Percentiles rank a stretch among this genome's conserved stretches.
Conservation (phyloP, 2,888 invertebrate genomes). For the Synergus laeviventris region DNA sequence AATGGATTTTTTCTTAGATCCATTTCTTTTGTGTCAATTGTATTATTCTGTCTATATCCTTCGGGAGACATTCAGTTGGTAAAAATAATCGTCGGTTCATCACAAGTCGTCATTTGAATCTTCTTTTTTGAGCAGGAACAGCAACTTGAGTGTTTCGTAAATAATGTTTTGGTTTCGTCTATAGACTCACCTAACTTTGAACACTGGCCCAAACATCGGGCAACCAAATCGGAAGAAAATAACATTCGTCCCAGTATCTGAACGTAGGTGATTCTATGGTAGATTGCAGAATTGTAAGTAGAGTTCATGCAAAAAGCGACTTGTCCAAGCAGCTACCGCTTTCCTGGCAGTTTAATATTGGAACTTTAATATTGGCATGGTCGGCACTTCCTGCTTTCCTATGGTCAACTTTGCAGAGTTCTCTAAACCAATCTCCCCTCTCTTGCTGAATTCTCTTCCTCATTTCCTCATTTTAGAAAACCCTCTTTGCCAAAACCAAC, state of each 20-base stretch:
- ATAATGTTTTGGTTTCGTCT: conserved; percentile 22
- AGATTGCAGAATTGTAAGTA: too few species aligned
- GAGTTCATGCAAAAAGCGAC: conserved; percentile 6
- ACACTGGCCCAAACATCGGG: too few species aligned
- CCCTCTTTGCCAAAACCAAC: conserved; percentile 24
- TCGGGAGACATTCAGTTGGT: conserved; percentile 7
- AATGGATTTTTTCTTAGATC: conserved; percentile 15
- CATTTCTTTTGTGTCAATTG: conserved; percentile 8
- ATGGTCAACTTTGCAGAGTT: conserved; percentile 41
- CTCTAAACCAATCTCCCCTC: conserved; percentile 36
- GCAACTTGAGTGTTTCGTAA: conserved; percentile 12
- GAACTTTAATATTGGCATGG: conserved; percentile 35
- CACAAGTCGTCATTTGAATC: too few species aligned
- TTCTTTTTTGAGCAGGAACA: too few species aligned
- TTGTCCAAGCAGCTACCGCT: conserved; percentile 29
- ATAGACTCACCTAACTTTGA: background rate
- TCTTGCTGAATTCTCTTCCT: conserved; percentile 36
- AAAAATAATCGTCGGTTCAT: too few species aligned
- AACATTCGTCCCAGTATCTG: too few species aligned
- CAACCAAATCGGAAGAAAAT: too few species aligned
- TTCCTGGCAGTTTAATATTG: too few species aligned
- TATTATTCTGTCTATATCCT: conserved; percentile 31
- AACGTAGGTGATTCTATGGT: too few species aligned
- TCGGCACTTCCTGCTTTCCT: conserved; percentile 38
- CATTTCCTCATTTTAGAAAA: conserved; percentile 15